Conservation (phyloP, 2,888 invertebrate species). For the Therioaphis trifolii region DNA sequence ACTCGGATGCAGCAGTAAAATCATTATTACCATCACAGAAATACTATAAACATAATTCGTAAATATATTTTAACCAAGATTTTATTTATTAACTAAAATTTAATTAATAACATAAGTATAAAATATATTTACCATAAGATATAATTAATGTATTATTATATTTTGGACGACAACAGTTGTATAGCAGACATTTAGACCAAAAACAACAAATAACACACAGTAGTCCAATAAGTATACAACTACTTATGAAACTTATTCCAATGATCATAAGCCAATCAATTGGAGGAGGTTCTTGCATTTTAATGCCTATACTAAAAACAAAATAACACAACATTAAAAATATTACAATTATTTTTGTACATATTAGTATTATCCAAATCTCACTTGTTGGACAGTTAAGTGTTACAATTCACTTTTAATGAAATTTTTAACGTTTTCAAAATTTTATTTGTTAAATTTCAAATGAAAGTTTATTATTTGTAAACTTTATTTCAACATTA, state of each 20-base stretch:
- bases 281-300: slow-evolving; percentile 38
- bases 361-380: too few species aligned
- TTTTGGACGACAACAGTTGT: slow-evolving; percentile 46
- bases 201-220: slow-evolving; percentile 48
- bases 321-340: too few species aligned
- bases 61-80: background rate
- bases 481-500: too few species aligned
- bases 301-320: slow-evolving; percentile 35
- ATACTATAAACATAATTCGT: too few species aligned
- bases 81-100: background rate
- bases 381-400: too few species aligned
- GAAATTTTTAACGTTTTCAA: too few species aligned
- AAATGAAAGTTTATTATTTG: too few species aligned
- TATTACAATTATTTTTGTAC: too few species aligned
- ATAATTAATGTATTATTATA: slow-evolving; percentile 53
- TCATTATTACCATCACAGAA: too few species aligned
- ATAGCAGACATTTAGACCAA: slow-evolving; percentile 54
- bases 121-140: slow-evolving; percentile 53
- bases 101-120: background rate
- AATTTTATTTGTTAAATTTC: too few species aligned
- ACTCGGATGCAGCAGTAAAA: too few species aligned
- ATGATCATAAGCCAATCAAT: slow-evolving; percentile 55
- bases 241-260: slow-evolving; percentile 41
- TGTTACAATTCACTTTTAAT: too few species aligned
- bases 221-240: slow-evolving; percentile 32